Evolutionary conservation across 2,113 vertebrate species (phyloP), one percentile per base, ranked within the genome.

Genomic region (Gila orcuttii): DNA sequence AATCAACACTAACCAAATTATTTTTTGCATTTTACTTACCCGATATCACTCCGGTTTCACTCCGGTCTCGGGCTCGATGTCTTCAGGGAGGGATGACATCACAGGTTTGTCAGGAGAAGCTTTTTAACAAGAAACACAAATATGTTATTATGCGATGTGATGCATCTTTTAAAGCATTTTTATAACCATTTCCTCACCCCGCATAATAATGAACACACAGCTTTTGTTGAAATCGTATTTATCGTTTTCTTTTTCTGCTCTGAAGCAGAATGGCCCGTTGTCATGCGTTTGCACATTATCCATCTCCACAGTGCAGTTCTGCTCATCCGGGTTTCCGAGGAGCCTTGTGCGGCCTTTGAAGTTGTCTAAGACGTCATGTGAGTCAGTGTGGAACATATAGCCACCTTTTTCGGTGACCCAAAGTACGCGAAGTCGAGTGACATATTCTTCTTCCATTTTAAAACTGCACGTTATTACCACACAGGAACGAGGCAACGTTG

Each of bases 381-480:
- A 81, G 13, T 71, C 91, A 11, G 90, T 88, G 76, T 94, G 93
- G 57, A 25, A 86, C 71, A 88, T 85, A 69, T 83, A 93, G 17
- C 92, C 78, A 6, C 86, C 90, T 0, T 0, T 82, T 71, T 42
- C 89, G 83, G 86, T 90, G 57, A 84, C 47, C 93, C 92, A 93
- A 36, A 90, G 87, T 12, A 89, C 89, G 4, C 89, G 86, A 12
- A 89, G 77, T 13, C 19, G 45, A 1, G 79, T 88, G 23, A 89
- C 8, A 15, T 4, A 7, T 15, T 23, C 8, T 5, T 86, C 60
- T 0, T 55, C 81, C 1, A 52, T 0, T 10, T 90, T 66, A 39
- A 93, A 92, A 82, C 69, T 90, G 85, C 93, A 94, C 0, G 93
- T 92, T 64, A 94, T 92, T 77, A 94, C 91, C 82, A 94, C 92